Conservation (phyloP, 2,797 vertebrate genomes). For the Xerus rutilus region DNA sequence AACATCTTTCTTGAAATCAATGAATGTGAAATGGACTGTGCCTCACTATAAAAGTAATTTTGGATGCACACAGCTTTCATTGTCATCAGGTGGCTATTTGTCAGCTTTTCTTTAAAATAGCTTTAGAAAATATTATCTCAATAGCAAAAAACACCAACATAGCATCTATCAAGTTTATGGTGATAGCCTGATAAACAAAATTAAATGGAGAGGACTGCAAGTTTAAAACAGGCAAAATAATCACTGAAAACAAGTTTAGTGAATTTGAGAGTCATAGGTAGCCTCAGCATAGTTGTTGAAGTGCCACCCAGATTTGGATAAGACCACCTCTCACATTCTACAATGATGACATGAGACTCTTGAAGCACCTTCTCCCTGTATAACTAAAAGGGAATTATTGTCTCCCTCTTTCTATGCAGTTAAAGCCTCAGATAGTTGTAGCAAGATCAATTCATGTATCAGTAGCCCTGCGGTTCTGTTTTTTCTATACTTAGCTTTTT, state of each 20-base stretch:
- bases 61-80: not conserved
- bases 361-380: not conserved
- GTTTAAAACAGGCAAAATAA: slow-evolving; percentile 24
- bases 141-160: not conserved
- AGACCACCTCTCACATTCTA: accelerated
- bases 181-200: not conserved
- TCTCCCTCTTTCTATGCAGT: not conserved
- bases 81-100: not conserved
- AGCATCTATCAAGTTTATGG: not conserved
- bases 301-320: not conserved
- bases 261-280: not conserved
- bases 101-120: not conserved
- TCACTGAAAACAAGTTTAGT: not conserved
- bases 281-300: not conserved
- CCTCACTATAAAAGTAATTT: slow-evolving; percentile 12
- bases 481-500: not conserved
- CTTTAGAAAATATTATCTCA: slow-evolving; percentile 23
- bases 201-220: not conserved
- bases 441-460: not conserved
- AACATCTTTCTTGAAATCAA: not conserved
- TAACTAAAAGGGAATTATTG: not conserved
- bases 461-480: not conserved
- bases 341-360: not conserved
- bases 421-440: not conserved
- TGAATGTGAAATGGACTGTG: not conserved